Base-by-base conservation (phyloP, 2,797 vertebrate species). In the Gallinago nigripennis region DNA sequence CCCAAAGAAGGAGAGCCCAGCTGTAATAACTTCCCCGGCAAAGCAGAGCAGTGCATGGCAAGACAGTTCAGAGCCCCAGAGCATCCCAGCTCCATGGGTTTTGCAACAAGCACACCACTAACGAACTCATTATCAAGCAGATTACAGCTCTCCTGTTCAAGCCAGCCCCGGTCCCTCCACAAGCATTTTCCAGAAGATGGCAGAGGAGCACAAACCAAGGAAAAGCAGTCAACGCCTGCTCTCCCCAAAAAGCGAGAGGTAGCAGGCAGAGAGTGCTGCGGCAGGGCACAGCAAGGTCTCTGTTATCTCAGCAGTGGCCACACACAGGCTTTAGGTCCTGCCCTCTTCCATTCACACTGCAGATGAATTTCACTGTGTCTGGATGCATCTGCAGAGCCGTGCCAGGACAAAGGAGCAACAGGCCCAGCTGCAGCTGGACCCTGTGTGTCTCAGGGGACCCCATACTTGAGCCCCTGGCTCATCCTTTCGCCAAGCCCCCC, bases 391-490 rank as follows among this genome's bases (percentile, higher is more conserved):
- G 46, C 1, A 2, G 54, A 61, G 69, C 39, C 0, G 1, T 2
- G 0, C 65, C 58, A 56, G 24, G 25, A 66, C 75, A 73, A 13
- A 33, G 28, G 27, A 84, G 27, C 56, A 51, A 12, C 0, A 0
- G 25, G 57, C 37, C 75, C 3, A 1, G 53, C 12, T 11, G 2
- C 31, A 5, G 1, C 51, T 16, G 37, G 63, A 41, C 37, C 53
- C 14, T 37, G 37, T 11, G 28, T 39, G 37, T 16, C 31, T 24
- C 66, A 9, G n/a, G 37, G 50, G 56, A 33, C 25, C 0, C 30
- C 0, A 0, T 1, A 12, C 48, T 27, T 19, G 35, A 53, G 9
- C 27, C 30, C 30, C 18, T 43, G 0, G 23, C 48, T 50, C 35
- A 46, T 5, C 83, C 39, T 17, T 6, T 24, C 3, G 3, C 30